These are phyloP conservation scores for fruit fly (Drosophila melanogaster) DNA, from an alignment of 1,140 invertebrate species.

Conservation along the genomic window DNA sequence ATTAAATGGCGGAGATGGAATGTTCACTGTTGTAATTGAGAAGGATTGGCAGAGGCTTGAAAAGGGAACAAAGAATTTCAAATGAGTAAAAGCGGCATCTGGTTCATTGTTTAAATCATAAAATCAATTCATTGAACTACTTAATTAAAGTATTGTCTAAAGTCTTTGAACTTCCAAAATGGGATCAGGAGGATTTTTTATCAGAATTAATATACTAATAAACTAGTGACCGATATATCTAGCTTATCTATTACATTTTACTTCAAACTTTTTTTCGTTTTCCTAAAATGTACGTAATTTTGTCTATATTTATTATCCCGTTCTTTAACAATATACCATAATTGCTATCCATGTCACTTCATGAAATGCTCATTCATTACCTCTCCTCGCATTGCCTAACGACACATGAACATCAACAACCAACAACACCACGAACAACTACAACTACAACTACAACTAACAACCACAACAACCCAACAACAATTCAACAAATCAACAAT, in stretches of 20 bases:
- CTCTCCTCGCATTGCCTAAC: slow-evolving; percentile 47
- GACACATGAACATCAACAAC: slow-evolving; percentile 32
- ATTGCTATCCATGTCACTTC: slow-evolving; percentile 64
- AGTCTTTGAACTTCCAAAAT: neutral
- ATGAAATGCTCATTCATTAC: slow-evolving; percentile 59
- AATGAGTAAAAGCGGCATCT: neutral
- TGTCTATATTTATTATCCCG: slow-evolving; percentile 5
- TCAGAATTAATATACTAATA: neutral
- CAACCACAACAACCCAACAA: slow-evolving; percentile 48
- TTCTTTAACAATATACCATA: slow-evolving; percentile 9
- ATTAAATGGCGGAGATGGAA: slow-evolving; percentile 45
- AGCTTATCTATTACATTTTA: neutral
- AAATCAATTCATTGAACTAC: neutral
- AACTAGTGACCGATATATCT: neutral
- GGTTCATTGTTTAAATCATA: neutral
- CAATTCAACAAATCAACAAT: slow-evolving; percentile 81
- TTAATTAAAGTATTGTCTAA: neutral
- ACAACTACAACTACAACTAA: slow-evolving; percentile 28
- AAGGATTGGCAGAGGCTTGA: neutral
- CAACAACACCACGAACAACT: slow-evolving; percentile 31
- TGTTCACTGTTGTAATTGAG: slow-evolving; percentile 13
- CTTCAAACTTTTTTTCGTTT: neutral
- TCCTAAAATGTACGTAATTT: neutral
- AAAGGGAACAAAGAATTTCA: neutral
- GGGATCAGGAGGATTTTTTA: neutral